Evolutionary conservation across 2,888 invertebrate genomes (phyloP).

Genomic region (Apotomis turbidana): DNA sequence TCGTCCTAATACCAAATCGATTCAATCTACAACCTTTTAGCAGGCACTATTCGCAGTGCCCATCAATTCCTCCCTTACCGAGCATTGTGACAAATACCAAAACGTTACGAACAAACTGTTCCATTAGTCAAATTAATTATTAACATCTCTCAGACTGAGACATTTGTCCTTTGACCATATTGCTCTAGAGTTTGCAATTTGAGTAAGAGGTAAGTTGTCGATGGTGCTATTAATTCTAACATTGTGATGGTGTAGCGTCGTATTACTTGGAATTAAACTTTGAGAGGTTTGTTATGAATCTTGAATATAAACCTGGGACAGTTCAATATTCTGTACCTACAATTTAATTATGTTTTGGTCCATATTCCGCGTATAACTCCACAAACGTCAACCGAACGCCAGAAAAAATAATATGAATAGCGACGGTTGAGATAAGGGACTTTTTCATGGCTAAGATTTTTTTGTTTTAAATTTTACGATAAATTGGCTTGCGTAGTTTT

Average conservation of each 20-base stretch:
- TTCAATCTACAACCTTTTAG: slow-evolving; percentile 36
- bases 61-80: slow-evolving; percentile 52
- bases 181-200: slow-evolving; percentile 60
- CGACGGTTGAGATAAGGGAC: too few relatives aligned
- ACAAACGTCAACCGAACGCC: too few relatives aligned
- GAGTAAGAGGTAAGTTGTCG: slow-evolving; percentile 70
- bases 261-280: slow-evolving; percentile 17
- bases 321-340: too few relatives aligned
- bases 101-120: slow-evolving; percentile 70
- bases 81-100: slow-evolving; percentile 72
- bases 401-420: too few relatives aligned
- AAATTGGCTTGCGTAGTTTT: too few relatives aligned
- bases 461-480: too few relatives aligned
- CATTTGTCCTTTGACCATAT: slow-evolving; percentile 76
- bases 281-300: neutral
- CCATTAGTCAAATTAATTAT: slow-evolving; percentile 83
- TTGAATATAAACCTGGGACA: neutral
- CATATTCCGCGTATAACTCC: neutral
- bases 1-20: slow-evolving; percentile 18
- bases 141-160: slow-evolving; percentile 66
- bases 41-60: slow-evolving; percentile 46
- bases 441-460: too few relatives aligned
- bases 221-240: slow-evolving; percentile 48
- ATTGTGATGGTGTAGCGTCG: slow-evolving; percentile 33
- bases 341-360: neutral